phyloP scores from a whole-genome alignment of 2,113 vertebrate species.

The Atherinomorus stipes region DNA sequence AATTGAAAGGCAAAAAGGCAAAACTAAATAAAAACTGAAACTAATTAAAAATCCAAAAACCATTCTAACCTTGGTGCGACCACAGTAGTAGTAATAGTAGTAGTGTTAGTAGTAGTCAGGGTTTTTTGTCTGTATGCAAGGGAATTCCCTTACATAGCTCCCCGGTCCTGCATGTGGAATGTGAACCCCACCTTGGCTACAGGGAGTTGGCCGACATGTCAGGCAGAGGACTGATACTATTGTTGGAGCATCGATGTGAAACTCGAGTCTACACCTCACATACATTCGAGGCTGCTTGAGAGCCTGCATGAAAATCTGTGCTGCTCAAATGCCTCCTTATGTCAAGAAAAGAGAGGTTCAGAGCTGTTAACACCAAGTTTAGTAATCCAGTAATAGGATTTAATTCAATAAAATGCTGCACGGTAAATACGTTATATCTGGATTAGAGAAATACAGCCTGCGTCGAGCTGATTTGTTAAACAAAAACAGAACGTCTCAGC shows the following conservation, averaged over 20 bases:
- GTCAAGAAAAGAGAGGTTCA: not conserved
- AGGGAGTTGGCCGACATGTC: conserved; percentile 58
- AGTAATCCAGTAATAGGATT: conserved; percentile 16
- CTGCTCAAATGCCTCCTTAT: not conserved
- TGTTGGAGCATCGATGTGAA: conserved; percentile 70
- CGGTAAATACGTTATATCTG: conserved; percentile 5
- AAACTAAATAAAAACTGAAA: no score
- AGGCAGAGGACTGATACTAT: conserved; percentile 54
- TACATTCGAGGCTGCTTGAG: conserved; percentile 6
- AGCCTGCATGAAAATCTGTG: conserved; percentile 2
- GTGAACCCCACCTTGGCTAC: conserved; percentile 63
- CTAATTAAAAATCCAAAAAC: no score
- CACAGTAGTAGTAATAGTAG: not conserved
- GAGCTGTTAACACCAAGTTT: not conserved
- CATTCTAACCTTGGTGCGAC: no score
- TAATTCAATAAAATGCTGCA: conserved; percentile 7
- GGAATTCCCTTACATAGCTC: conserved; percentile 15
- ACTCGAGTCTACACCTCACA: conserved; percentile 58
- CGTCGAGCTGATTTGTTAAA: not conserved
- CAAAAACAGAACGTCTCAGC: not conserved
- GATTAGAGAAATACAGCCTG: conserved; percentile 6
- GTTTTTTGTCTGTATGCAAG: not conserved
- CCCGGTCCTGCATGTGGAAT: conserved; percentile 54
- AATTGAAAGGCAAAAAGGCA: no score
- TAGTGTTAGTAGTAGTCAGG: not conserved